These are phyloP conservation scores for Craseonycteris thonglongyai DNA, from an alignment of 2,113 vertebrate species.

Conservation along the genomic window DNA sequence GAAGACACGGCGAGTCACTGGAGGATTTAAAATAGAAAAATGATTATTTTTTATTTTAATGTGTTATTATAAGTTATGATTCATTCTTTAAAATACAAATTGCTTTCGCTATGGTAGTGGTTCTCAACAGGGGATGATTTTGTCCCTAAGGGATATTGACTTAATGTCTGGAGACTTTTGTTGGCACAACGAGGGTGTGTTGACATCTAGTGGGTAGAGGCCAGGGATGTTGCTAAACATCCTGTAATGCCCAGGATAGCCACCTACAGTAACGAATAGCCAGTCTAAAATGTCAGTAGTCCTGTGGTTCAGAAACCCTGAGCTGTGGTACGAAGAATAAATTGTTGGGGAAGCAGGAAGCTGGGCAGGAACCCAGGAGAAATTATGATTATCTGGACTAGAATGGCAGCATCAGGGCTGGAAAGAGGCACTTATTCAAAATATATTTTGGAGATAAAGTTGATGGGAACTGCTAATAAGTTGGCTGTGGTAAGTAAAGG, in stretches of 20 bases:
- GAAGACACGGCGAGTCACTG: background rate
- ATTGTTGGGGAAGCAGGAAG: background rate
- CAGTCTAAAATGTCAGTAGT: background rate
- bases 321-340: background rate
- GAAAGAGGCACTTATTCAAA: background rate
- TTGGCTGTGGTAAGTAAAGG: background rate
- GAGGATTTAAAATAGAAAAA: background rate
- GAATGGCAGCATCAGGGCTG: background rate
- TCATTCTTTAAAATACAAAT: background rate
- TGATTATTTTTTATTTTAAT: background rate
- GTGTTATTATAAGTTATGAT: background rate
- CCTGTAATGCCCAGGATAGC: no score
- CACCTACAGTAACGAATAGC: background rate
- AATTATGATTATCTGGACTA: background rate
- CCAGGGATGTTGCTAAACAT: background rate
- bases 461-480: background rate
- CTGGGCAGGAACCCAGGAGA: background rate
- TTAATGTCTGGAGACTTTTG: background rate
- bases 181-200: background rate
- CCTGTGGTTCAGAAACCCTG: background rate
- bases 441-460: background rate
- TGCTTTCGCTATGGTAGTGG: background rate
- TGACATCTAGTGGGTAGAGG: slow-evolving; percentile 28
- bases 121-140: background rate
- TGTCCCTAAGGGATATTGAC: background rate